phyloP scores from a whole-genome alignment of 2,113 vertebrate species.

The Pionites leucogaster region DNA sequence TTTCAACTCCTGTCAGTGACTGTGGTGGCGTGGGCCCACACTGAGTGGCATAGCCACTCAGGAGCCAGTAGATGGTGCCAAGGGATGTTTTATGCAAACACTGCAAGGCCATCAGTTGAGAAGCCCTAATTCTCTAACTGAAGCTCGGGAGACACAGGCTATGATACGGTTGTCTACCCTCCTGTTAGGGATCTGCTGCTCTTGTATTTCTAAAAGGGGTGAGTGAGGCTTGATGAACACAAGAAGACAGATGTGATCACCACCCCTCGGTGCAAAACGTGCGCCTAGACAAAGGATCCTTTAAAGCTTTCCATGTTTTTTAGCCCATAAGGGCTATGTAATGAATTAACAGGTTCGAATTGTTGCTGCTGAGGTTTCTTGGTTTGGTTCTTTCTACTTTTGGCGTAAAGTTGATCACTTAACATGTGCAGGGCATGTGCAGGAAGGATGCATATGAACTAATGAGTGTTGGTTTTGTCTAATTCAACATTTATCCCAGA shows the following conservation, averaged over 20 bases:
- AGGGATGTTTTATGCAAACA: background rate
- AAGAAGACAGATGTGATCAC: background rate
- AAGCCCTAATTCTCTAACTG: background rate
- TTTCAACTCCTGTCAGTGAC: background rate
- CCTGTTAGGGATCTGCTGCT: background rate
- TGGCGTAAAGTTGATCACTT: background rate
- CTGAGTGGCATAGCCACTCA: background rate
- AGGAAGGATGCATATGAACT: background rate
- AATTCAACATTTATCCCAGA: background rate
- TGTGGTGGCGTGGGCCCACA: background rate
- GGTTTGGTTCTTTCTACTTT: background rate
- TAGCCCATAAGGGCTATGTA: background rate
- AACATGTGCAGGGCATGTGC: background rate
- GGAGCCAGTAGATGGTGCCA: slow-evolving; percentile 52
- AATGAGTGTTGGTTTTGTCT: background rate
- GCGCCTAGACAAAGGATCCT: background rate
- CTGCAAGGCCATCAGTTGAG: background rate
- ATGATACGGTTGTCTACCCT: background rate
- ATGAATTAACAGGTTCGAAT: background rate
- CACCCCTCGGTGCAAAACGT: background rate
- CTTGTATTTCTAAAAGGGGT: background rate
- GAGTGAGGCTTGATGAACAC: background rate
- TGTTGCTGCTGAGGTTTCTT: background rate
- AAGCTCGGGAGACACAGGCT: background rate
- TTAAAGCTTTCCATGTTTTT: background rate